Conservation (phyloP, 2,888 invertebrate genomes). For the Parapristionchus giblindavisi region DNA sequence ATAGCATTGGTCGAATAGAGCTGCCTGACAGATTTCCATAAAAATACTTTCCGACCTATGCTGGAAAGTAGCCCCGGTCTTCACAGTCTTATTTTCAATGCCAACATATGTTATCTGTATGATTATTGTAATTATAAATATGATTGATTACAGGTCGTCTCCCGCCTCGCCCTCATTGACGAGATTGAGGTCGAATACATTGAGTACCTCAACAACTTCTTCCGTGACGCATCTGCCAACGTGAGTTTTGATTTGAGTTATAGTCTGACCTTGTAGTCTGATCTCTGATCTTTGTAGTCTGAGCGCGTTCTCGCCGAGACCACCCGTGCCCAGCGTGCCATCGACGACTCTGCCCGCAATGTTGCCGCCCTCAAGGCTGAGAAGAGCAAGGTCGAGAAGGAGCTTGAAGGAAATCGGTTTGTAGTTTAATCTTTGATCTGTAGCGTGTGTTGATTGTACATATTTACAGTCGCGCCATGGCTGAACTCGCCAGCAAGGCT, state of each 20-base stretch:
- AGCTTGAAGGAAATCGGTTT: conserved; percentile 6
- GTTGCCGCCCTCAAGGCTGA: background rate
- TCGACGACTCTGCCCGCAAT: background rate
- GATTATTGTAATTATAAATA: background rate
- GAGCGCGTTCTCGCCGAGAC: background rate
- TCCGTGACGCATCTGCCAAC: conserved; percentile 25
- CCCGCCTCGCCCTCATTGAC: conserved; percentile 38
- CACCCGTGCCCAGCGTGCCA: background rate
- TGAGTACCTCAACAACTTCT: conserved; percentile 37
- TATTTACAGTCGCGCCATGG: conserved; percentile 4
- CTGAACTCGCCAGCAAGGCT: conserved; percentile 8
- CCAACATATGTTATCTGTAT: no score
- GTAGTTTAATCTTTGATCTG: background rate
- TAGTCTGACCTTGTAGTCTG: background rate
- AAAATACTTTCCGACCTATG: no score
- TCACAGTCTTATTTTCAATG: no score
- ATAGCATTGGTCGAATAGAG: no score
- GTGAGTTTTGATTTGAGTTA: no score
- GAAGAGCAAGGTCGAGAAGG: conserved; percentile 5
- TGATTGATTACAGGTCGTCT: conserved; percentile 34
- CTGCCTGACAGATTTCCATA: no score
- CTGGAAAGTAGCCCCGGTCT: no score
- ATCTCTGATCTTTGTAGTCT: background rate
- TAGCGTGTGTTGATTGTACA: background rate
- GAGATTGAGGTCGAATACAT: conserved; percentile 41